Percentiles rank a stretch among this genome's conserved stretches.
Conservation (phyloP, 1,140 invertebrate genomes). For the Hyles vespertilio region DNA sequence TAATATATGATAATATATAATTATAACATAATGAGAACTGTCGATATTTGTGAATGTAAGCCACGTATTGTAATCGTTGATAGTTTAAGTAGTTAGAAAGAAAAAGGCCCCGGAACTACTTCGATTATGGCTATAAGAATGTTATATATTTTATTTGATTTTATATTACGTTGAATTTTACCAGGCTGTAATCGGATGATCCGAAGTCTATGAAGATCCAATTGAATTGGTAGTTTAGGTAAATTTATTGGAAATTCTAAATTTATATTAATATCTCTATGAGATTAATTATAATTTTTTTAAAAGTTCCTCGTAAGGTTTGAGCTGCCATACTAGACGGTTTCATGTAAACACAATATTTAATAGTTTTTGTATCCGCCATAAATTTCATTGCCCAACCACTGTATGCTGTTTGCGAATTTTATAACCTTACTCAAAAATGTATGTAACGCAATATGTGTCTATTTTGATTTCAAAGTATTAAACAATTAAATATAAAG, state of each 20-base stretch:
- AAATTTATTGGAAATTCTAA: no score
- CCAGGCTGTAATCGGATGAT: no score
- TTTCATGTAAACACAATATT: no score
- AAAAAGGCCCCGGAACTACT: slow-evolving; percentile 2
- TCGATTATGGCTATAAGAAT: not conserved
- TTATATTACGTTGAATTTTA: slow-evolving; percentile 20
- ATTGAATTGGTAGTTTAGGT: no score
- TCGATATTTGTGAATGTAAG: slow-evolving; percentile 29
- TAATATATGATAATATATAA: not conserved
- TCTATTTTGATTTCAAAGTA: slow-evolving; percentile 51
- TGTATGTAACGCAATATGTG: slow-evolving; percentile 33
- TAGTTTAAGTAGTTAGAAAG: not conserved
- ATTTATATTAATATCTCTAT: no score
- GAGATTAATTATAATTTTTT: no score
- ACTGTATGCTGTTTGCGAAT: not conserved
- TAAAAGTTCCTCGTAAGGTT: no score
- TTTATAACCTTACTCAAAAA: slow-evolving; percentile 5
- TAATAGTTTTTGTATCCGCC: no score
- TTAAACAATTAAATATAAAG: slow-evolving; percentile 14
- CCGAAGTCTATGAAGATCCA: no score
- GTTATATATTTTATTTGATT: slow-evolving; percentile 50
- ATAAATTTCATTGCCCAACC: no score
- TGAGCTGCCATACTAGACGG: no score
- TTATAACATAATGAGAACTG: slow-evolving; percentile 25
- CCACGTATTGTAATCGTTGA: slow-evolving; percentile 11